Base-by-base conservation (phyloP, 2,113 vertebrate genomes). In the Ivindomyrus marchei region DNA sequence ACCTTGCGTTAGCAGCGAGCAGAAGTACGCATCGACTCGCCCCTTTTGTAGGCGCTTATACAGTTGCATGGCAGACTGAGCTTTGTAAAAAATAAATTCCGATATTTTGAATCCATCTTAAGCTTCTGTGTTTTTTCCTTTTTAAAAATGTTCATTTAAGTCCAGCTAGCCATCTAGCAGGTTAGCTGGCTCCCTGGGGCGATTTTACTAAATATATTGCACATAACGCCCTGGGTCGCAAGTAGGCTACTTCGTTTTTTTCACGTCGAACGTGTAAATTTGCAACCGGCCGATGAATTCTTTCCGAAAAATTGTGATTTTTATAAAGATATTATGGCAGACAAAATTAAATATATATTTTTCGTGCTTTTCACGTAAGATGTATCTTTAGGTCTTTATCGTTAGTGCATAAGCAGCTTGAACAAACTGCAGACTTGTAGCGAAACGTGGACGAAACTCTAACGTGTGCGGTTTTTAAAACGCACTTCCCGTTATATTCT, bases 401-500 rank as follows among this genome's bases (percentile, higher is more conserved):
- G 66, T n/a, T 50, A 27, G 9, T 86, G 24, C 85, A n/a, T 52
- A 53, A 9, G 49, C 31, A n/a, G 19, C 52, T 50, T 21, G 46
- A 31, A 45, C 19, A 13, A n/a, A 87, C 49, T n/a, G 46, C 8
- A 31, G 15, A 36, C 49, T 83, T 74, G 45, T 47, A 42, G 21
- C 21, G 45, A 49, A 46, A 47, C 80, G 80, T 62, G 56, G 80
- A 39, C 42, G 42, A 74, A 36, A 74, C 66, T 36, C 0, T 19
- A 84, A 50, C 46, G 7, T n/a, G 50, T 56, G 49, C 27, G 39
- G 15, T 27, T 24, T 56, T 39, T 50, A 50, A 50, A 85, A 84
- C 46, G 62, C 47, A 45, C 66, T 77, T 42, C 62, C 36, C 83
- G 31, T 45, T 39, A 50, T 10, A 88, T 95, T 95, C 94, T 95